Base-by-base conservation (phyloP, 37 sponge, comb jelly and placozoan species). In the Mnemiopsis leidyi region DNA sequence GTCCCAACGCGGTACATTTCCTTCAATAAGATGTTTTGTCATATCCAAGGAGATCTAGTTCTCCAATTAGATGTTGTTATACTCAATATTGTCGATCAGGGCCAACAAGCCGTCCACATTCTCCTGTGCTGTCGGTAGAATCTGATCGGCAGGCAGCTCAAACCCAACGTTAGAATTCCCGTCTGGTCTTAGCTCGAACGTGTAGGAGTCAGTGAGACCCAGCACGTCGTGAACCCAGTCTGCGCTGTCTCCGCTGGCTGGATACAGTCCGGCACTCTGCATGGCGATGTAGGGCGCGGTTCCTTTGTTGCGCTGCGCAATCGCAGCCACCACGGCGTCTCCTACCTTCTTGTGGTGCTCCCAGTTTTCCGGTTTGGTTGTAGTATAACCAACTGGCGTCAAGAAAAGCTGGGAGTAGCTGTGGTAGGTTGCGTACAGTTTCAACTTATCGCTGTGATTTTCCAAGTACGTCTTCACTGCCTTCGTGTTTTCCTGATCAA, bases 41-140 rank as follows among this genome's bases (percentile, higher is more conserved):
- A n/a, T n/a, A n/a, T n/a, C n/a, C n/a, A n/a, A n/a, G n/a, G n/a
- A n/a, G n/a, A n/a, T n/a, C n/a, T n/a, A n/a, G n/a, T n/a, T n/a
- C n/a, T n/a, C n/a, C n/a, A n/a, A n/a, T n/a, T n/a, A n/a, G n/a
- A n/a, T 48, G n/a, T 69, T 18, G 73, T 77, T 77, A 20, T 77
- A 77, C 79, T 77, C 48, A 0, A 85, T 23, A 61, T 85, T 85
- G 40, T n/a, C 90, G 23, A 85, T 85, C 26, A 85, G 90, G 1
- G 90, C 90, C 26, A 85, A 30, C 61, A 85, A 39, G 0, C 90
- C 90, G 67, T 85, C 90, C 26, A 85, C 90, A 85, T 85, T 85
- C 30, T 85, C 90, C 48, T 40, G 24, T 39, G 26, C 90, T 13
- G 90, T 40, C 25, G 48, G 67, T n/a, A 85, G 67, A 25, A 85